These are phyloP conservation scores for Eulemur rubriventer DNA, from an alignment of 2,797 vertebrate species.

Conservation along the genomic window DNA sequence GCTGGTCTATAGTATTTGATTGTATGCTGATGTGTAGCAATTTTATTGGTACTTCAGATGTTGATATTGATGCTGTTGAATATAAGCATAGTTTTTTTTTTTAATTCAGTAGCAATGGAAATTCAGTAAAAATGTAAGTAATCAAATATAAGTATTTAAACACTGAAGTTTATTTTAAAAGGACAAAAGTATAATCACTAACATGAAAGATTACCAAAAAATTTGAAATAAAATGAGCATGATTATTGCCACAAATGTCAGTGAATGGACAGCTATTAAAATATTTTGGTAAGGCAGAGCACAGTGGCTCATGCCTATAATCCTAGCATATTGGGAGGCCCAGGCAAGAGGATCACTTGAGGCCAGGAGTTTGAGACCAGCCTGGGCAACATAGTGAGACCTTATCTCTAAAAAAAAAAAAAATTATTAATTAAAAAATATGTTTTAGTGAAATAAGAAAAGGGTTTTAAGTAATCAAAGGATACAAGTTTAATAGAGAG, in stretches of 20 bases:
- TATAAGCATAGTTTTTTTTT: neutral
- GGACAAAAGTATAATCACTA: neutral
- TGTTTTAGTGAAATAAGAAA: neutral
- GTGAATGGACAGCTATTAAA: neutral
- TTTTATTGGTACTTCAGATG: neutral
- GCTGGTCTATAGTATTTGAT: neutral
- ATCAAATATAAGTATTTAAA: conserved; percentile 30
- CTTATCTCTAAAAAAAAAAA: too few species aligned
- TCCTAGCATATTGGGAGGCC: too few species aligned
- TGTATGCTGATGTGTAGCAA: neutral
- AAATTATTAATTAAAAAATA: too few species aligned
- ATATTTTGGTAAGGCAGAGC: neutral
- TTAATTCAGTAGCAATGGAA: neutral
- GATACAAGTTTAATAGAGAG: neutral
- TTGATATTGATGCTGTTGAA: conserved; percentile 20
- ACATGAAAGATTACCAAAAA: neutral
- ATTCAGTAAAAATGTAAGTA: neutral
- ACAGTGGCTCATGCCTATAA: too few species aligned
- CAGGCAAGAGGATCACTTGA: too few species aligned
- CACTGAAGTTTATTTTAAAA: neutral
- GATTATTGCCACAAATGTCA: conserved; percentile 20
- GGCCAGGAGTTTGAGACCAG: too few species aligned
- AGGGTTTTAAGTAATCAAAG: conserved; percentile 35
- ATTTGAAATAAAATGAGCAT: conserved; percentile 21
- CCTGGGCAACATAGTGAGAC: too few species aligned